phyloP scores from a whole-genome alignment of 2,797 vertebrate genomes.

The Ispidina lecontei region DNA sequence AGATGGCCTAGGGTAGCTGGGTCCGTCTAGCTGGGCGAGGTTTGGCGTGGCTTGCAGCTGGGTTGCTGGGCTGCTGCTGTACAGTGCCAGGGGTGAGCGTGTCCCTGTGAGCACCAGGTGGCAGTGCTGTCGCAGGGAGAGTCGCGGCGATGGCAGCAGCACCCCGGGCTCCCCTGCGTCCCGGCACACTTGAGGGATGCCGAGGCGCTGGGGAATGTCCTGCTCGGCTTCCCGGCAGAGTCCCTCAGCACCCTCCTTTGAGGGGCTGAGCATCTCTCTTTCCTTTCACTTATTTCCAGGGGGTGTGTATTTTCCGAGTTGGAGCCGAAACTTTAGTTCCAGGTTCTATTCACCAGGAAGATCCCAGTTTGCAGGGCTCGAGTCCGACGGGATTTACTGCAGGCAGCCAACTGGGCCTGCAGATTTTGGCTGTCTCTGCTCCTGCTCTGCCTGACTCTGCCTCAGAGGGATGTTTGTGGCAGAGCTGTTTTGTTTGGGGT shows the following conservation, averaged over 20 bases:
- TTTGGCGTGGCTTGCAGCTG: rapidly evolving
- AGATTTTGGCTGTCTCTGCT: background rate
- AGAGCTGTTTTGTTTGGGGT: no score
- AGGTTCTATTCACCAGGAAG: background rate
- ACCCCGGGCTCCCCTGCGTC: background rate
- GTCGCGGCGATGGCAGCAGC: background rate
- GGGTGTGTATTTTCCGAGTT: rapidly evolving
- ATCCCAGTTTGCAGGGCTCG: background rate
- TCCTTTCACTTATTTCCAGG: background rate
- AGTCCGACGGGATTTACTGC: background rate
- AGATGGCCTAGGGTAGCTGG: rapidly evolving
- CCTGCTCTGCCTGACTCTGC: background rate
- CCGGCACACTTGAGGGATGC: background rate
- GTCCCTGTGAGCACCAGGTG: conserved; percentile 21
- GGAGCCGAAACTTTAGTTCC: background rate
- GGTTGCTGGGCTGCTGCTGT: background rate
- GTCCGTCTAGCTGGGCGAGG: background rate
- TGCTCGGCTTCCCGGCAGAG: background rate
- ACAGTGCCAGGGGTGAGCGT: background rate
- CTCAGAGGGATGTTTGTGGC: no score
- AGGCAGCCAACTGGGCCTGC: background rate
- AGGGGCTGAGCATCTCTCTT: background rate
- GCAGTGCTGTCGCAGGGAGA: background rate
- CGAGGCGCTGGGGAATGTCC: rapidly evolving
- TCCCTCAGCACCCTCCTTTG: no score